Percentiles rank a stretch among this genome's conserved stretches.
These are phyloP conservation scores for Anser cygnoides DNA, from an alignment of 2,113 vertebrate genomes.

Conservation along the genomic window DNA sequence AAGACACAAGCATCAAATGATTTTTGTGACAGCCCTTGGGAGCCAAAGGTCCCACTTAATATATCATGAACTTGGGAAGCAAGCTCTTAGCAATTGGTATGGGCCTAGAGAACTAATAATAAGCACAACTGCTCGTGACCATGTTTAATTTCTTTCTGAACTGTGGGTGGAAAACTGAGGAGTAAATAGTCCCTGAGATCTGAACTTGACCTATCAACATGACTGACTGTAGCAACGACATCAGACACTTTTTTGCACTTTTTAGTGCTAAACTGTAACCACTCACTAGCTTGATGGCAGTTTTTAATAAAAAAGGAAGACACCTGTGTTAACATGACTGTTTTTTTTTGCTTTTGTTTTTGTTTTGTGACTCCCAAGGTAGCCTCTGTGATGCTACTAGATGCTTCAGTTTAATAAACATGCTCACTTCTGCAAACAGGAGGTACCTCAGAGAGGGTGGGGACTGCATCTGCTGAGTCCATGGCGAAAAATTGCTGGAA, in stretches of 20 bases:
- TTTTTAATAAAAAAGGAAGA: neutral
- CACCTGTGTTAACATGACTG: neutral
- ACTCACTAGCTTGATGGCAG: neutral
- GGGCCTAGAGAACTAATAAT: neutral
- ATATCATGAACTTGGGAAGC: neutral
- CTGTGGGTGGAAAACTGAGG: neutral
- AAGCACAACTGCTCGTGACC: accelerated
- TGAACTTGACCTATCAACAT: neutral
- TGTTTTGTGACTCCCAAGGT: neutral
- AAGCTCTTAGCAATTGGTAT: neutral
- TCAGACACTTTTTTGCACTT: neutral
- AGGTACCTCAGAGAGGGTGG: neutral
- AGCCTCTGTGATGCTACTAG: neutral
- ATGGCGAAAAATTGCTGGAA: neutral
- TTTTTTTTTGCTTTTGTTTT: too few relatives aligned
- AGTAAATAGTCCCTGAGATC: neutral
- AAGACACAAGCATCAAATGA: accelerated
- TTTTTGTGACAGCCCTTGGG: neutral
- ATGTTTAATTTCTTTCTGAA: neutral
- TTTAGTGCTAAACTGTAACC: neutral
- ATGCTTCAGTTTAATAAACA: neutral
- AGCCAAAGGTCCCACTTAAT: neutral
- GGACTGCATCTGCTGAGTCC: accelerated
- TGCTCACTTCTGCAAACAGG: neutral
- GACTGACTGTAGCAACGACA: neutral